Conservation (phyloP, 2,797 vertebrate species). For the Phyllotis vaccarum region DNA sequence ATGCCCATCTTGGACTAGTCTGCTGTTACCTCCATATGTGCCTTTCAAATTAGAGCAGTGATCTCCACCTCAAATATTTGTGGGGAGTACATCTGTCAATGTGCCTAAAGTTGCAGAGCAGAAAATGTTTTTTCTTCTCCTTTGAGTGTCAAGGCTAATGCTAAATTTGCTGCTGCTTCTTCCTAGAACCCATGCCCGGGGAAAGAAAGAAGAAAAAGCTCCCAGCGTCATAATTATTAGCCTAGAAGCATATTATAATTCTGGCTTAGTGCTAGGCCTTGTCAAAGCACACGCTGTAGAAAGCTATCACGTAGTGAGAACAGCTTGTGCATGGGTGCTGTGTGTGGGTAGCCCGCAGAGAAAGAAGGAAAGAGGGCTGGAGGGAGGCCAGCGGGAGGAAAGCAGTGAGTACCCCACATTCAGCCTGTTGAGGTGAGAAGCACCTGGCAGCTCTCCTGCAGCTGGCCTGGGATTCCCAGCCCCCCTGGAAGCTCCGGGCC, state of each 20-base stretch:
- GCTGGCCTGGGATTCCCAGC: background rate
- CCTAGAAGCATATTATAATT: constrained; percentile 35
- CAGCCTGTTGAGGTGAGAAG: constrained; percentile 15
- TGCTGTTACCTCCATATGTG: background rate
- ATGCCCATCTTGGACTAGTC: background rate
- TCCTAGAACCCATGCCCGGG: background rate
- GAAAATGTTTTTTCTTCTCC: constrained; percentile 29
- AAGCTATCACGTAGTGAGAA: constrained; percentile 38
- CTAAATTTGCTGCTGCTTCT: constrained; percentile 54
- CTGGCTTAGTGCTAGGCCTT: constrained; percentile 32
- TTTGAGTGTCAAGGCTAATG: background rate
- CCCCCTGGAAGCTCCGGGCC: background rate
- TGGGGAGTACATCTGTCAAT: background rate
- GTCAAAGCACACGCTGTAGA: background rate
- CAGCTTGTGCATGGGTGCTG: constrained; percentile 56
- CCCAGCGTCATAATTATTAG: background rate
- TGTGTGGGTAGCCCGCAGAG: constrained; percentile 12
- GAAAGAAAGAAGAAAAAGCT: background rate
- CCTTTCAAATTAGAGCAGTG: background rate
- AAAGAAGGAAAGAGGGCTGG: background rate
- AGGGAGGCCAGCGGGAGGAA: background rate
- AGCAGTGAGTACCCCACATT: background rate
- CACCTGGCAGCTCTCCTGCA: background rate
- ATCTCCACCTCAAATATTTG: constrained; percentile 5
- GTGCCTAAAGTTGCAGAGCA: background rate